Percentiles rank a stretch among this genome's conserved stretches.
phyloP scores from a whole-genome alignment of 2,888 invertebrate genomes.

The Alsophila aescularia region DNA sequence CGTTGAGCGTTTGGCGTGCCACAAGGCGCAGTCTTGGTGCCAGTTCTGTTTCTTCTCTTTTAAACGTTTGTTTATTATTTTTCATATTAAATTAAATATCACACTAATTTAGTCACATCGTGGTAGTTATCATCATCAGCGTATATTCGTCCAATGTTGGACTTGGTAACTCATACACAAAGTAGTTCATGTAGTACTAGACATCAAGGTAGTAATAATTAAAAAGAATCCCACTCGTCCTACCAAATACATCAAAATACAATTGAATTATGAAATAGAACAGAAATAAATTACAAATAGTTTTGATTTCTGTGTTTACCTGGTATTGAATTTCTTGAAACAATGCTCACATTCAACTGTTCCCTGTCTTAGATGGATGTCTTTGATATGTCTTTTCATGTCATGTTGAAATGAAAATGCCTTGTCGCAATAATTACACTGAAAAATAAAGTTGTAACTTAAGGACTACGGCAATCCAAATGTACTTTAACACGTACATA shows the following conservation, averaged over 20 bases:
- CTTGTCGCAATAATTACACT: conserved; percentile 78
- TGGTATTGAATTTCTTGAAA: conserved; percentile 75
- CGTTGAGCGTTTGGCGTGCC: background rate
- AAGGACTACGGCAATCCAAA: no score
- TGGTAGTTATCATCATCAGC: no score
- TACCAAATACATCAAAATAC: no score
- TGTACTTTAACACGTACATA: no score
- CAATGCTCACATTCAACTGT: conserved; percentile 76
- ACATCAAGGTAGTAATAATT: no score
- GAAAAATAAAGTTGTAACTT: conserved; percentile 32
- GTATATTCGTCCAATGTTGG: no score
- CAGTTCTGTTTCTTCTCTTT: background rate
- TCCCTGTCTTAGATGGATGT: conserved; percentile 73
- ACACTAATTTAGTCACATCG: no score
- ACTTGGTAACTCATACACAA: no score
- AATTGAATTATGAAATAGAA: no score
- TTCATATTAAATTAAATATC: no score
- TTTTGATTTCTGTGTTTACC: conserved; percentile 52
- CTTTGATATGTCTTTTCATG: conserved; percentile 72
- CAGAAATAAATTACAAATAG: background rate
- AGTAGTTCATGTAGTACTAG: no score
- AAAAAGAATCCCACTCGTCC: no score
- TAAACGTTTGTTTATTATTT: background rate
- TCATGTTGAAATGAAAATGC: conserved; percentile 76
- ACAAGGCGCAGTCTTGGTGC: background rate